phyloP scores from a whole-genome alignment of 2,113 vertebrate genomes.

The Urocynchramus pylzowi region DNA sequence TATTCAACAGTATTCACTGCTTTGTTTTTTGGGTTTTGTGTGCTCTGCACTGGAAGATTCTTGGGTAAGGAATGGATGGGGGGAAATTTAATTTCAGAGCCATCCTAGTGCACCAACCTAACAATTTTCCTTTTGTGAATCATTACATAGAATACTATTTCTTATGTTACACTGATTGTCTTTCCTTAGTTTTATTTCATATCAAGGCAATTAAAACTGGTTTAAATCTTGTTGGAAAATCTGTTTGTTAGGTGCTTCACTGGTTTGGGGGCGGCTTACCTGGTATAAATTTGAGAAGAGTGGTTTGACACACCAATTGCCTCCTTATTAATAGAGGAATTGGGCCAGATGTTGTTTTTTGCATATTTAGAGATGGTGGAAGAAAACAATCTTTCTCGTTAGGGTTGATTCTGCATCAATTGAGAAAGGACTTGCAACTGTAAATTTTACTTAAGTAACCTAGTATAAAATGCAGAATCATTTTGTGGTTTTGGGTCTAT shows the following conservation, averaged over 20 bases:
- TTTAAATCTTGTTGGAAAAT: background rate
- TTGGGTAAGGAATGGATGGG: background rate
- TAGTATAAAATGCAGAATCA: background rate
- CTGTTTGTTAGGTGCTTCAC: background rate
- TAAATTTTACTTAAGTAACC: background rate
- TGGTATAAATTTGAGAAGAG: background rate
- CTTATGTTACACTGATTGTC: background rate
- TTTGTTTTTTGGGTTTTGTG: background rate
- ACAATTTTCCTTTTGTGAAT: background rate
- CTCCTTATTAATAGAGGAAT: background rate
- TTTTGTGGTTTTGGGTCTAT: background rate
- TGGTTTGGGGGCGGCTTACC: background rate
- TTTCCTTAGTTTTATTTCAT: background rate
- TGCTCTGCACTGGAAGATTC: background rate
- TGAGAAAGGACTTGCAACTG: background rate
- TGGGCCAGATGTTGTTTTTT: background rate
- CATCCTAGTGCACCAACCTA: background rate
- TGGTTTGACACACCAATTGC: background rate
- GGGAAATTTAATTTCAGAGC: background rate
- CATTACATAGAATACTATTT: background rate
- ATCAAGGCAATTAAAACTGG: background rate
- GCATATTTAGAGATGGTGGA: background rate
- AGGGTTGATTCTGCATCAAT: background rate
- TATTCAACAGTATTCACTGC: background rate
- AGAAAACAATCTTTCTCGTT: background rate